Base-by-base conservation (phyloP, 2,113 vertebrate species). In the Albula glossodonta region DNA sequence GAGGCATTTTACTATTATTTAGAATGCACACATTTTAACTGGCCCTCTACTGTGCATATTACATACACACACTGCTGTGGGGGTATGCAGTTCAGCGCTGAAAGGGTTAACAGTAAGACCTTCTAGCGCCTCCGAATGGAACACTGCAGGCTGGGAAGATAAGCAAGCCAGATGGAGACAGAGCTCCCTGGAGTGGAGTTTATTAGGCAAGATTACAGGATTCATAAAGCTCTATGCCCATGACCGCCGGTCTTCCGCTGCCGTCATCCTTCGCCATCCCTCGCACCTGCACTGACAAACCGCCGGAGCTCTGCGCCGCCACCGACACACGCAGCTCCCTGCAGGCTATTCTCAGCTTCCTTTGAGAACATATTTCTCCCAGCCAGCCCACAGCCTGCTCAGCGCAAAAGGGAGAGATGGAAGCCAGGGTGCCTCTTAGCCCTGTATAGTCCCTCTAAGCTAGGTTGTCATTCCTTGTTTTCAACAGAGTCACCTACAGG, bases 81-180 rank as follows among this genome's bases (percentile, higher is more conserved):
- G 80, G 51, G 80, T 81, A 22, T 53, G 53, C 50, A 2, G 80
- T 11, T 51, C 22, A 19, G 60, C 3, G 60, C 53, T 56, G 53
- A 56, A 56, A 9, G 6, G 53, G 15, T 66, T 15, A 66, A 66
- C 53, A 51, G 49, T 51, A 70, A 84, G 22, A 25, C 81, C 86
- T 88, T 63, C 80, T 53, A 52, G 87, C 87, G 51, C 81, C 56
- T 80, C 74, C 63, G 17, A 74, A n/a, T 31, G 70, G 77, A 22
- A 80, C 82, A 89, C 86, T 70, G 89, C 9, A 51, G 80, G 80
- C 77, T 48, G 60, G 52, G 80, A 88, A 84, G 51, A n/a, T 52
- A 79, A 85, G 57, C 51, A 52, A 13, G 57, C 66, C 74, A 51
- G 80, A 86, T 86, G 77, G 88, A 90, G 81, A 66, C 81, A 78